Evolutionary conservation across 2,113 vertebrate genomes (phyloP), one percentile per base, ranked within the genome.

Genomic region (Podarcis muralis): DNA sequence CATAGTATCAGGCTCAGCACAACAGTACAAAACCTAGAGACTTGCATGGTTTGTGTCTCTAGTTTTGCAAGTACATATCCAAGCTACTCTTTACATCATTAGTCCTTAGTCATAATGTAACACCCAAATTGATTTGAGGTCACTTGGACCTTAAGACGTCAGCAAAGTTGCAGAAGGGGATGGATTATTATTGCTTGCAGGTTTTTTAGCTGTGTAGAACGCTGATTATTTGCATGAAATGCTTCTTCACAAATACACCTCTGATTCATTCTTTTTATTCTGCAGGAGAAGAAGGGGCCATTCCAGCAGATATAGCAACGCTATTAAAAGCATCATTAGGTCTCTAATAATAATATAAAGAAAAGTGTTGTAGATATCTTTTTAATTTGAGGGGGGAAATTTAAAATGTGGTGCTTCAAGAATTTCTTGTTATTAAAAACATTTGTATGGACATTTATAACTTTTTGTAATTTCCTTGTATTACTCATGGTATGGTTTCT

Each of bases 231-330:
- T 77, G 74, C 43, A 6, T 86, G 62, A 85, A 93, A 23, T 89
- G 53, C 40, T 87, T 79, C 40, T 18, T 78, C 48, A 27, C 53
- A 72, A 76, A 7, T 92, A 8, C 37, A 87, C 1, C 59, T 25
- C 62, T 95, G 81, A 92, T 0, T 0, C 20, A 86, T 89, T 85
- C 1, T 4, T 87, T 94, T 85, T 74, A 2, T 88, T 89, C 90
- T 95, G 74, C 87, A 99, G 98, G 97, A 93, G 97, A 95, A 69
- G 98, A 98, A 93, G 98, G 98, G 53, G 94, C 92, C 89, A 97
- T 99, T 94, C 97, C 98, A 87, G 96, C 98, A 94, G 98, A 99
- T 93, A 98, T 99, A 97, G 98, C 98, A n/a, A 98, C 98, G 0
- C 95, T 99, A 92, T 95, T 99, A 69, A 99, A 98, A 97, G 97